phyloP scores from a whole-genome alignment of 2,888 invertebrate species.

The Crocallis elinguaria region DNA sequence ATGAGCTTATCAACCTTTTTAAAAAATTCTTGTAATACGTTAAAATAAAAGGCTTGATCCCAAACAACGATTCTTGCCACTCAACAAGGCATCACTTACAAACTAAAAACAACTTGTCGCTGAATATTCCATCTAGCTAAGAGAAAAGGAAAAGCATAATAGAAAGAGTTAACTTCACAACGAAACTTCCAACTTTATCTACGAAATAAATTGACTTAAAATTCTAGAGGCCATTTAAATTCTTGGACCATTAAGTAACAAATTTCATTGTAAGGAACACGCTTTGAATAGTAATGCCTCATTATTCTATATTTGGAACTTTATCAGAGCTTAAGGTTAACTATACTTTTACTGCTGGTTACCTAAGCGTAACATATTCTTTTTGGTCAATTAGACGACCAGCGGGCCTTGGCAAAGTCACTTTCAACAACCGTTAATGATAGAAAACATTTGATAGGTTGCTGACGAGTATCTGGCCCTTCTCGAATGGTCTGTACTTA shows the following conservation, averaged over 20 bases:
- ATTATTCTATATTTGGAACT: conserved; percentile 15
- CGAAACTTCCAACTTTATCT: conserved; percentile 36
- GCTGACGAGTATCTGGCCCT: no score
- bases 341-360: no score
- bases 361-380: no score
- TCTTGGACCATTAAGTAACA: conserved; percentile 25
- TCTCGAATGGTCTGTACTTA: no score
- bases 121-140: conserved; percentile 11
- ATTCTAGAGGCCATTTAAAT: conserved; percentile 26
- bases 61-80: background rate
- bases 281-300: conserved; percentile 25
- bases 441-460: no score
- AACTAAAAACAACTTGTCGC: conserved; percentile 2
- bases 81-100: background rate
- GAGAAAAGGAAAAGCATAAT: conserved; percentile 30
- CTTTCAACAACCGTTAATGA: no score
- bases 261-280: conserved; percentile 22
- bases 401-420: no score
- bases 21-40: no score
- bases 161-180: conserved; percentile 28
- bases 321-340: background rate
- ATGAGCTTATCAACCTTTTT: no score
- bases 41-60: background rate
- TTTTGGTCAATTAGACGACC: no score
- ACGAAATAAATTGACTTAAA: conserved; percentile 34